Percentiles rank a stretch among this genome's conserved stretches.
Evolutionary conservation across 37 sponge, comb jelly and placozoan genomes (phyloP).

Genomic region (Haliclona indistincta): DNA sequence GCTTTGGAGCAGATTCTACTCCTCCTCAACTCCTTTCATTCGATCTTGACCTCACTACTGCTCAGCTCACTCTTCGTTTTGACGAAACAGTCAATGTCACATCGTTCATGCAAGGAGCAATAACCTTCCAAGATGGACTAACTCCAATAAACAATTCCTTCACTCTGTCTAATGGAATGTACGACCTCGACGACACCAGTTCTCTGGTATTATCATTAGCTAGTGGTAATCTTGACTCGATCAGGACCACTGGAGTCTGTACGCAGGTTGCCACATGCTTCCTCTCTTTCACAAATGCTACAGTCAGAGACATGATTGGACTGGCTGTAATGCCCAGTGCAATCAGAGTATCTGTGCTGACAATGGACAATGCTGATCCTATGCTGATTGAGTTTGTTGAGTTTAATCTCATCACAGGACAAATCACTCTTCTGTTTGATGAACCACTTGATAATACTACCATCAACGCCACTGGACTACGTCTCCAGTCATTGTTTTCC

Average conservation of each 20-base stretch:
- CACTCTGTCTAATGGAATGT: constrained; percentile 37
- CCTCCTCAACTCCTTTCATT: constrained; percentile 57
- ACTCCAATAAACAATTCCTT: not conserved
- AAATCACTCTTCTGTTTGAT: constrained; percentile 62
- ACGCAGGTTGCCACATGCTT: constrained; percentile 31
- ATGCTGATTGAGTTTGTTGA: constrained; percentile 65
- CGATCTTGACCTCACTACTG: constrained; percentile 72
- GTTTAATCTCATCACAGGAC: constrained; percentile 66
- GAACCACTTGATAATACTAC: constrained; percentile 70
- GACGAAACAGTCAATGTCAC: constrained; percentile 58
- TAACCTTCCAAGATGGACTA: constrained; percentile 52
- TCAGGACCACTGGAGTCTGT: constrained; percentile 51
- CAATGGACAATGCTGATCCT: constrained; percentile 63
- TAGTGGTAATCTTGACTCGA: constrained; percentile 49
- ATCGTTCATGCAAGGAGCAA: constrained; percentile 29
- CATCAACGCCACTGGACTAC: constrained; percentile 60
- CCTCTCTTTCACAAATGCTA: constrained; percentile 39
- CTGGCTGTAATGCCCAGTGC: constrained; percentile 28
- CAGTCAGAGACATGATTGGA: constrained; percentile 50
- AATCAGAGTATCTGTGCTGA: constrained; percentile 47
- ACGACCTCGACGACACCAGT: constrained; percentile 19
- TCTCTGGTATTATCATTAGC: constrained; percentile 32
- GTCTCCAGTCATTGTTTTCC: constrained; percentile 75
- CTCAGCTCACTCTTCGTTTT: constrained; percentile 65
- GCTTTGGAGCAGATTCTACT: constrained; percentile 50